Conservation (phyloP, 2,797 vertebrate species). For the Meriones psammophilus region DNA sequence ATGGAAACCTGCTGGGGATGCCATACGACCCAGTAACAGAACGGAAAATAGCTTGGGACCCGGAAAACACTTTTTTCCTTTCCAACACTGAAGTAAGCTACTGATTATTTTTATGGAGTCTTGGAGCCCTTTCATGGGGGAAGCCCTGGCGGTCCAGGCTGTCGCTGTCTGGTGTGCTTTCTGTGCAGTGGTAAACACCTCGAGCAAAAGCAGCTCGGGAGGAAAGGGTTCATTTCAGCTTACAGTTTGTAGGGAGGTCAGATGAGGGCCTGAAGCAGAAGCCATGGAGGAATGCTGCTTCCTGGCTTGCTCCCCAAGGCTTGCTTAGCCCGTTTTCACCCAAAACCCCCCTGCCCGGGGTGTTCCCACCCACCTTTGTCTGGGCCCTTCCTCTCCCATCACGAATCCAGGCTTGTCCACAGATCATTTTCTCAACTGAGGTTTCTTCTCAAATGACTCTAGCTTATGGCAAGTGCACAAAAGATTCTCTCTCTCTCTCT, state of each 20-base stretch:
- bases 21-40: background rate
- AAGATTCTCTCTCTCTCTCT: background rate
- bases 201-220: background rate
- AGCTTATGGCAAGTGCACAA: background rate
- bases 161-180: background rate
- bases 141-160: background rate
- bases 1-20: background rate
- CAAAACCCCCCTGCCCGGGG: background rate
- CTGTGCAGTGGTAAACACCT: background rate
- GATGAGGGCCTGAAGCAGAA: background rate
- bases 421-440: background rate
- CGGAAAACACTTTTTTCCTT: background rate
- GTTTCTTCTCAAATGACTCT: background rate
- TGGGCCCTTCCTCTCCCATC: background rate
- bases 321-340: background rate
- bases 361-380: background rate
- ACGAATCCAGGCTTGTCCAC: background rate
- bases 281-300: background rate
- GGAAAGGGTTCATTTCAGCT: background rate
- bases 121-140: background rate
- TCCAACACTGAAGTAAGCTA: background rate
- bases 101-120: conserved; percentile 23
- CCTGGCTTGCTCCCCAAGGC: background rate
- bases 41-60: conserved; percentile 37
- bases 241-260: background rate